Evolutionary conservation across 2,113 vertebrate species (phyloP).

Genomic region (Pristiophorus japonicus): DNA sequence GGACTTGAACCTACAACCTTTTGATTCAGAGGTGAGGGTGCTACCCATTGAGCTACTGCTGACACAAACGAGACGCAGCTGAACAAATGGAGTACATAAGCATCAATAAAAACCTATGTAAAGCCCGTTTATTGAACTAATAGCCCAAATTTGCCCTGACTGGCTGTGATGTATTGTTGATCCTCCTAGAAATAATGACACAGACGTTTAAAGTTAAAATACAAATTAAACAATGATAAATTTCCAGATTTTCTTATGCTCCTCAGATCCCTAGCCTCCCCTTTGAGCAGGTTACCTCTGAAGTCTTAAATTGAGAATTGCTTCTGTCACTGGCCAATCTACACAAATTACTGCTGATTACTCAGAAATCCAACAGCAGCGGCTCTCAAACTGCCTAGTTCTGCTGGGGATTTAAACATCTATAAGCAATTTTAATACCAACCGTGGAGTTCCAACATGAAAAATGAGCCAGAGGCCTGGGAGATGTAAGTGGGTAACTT

Average conservation of each 20-base stretch:
- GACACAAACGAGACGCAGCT: too few relatives aligned
- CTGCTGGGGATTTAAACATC: constrained; percentile 29
- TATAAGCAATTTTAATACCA: constrained; percentile 20
- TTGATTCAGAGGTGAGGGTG: too few relatives aligned
- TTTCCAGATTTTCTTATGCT: background rate
- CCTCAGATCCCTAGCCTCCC: background rate
- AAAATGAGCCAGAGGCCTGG: background rate
- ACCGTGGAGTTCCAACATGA: background rate
- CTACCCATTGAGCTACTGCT: too few relatives aligned
- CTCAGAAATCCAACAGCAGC: constrained; percentile 11
- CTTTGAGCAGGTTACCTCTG: background rate
- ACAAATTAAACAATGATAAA: background rate
- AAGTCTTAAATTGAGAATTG: background rate
- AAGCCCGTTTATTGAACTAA: background rate
- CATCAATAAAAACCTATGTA: background rate
- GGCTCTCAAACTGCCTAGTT: background rate
- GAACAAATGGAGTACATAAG: background rate
- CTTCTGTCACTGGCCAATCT: constrained; percentile 18
- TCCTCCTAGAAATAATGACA: background rate
- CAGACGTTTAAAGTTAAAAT: constrained; percentile 9
- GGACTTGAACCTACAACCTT: too few relatives aligned
- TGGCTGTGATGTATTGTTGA: background rate
- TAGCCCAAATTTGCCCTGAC: background rate
- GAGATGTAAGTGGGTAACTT: background rate
- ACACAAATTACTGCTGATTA: constrained; percentile 14